Evolutionary conservation across 2,888 invertebrate genomes (phyloP), one percentile per base, ranked within the genome.

Genomic region (Sphecodes monilicornis): DNA sequence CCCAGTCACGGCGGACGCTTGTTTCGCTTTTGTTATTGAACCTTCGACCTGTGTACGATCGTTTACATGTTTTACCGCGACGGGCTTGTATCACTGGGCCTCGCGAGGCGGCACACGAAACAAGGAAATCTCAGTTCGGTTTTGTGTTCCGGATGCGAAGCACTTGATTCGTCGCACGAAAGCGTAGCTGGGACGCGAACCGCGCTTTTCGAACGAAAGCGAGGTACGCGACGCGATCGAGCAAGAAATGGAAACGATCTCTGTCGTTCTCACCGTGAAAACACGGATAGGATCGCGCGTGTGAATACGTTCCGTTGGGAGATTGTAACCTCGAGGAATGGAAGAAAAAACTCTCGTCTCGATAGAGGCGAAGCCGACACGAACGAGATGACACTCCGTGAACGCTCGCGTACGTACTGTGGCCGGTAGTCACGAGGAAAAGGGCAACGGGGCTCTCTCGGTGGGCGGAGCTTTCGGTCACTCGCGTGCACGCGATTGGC

Each of bases 361-460:
- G 43, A 41, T 26, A 70, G 54, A 36, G 41, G 32, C 66, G 54
- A 54, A 70, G 70, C 78, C 76, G 80, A 76, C 78, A 41, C 87
- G 80, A 76, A 79, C 88, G 87, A 91, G 91, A 93, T 89, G 87
- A 90, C 91, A 89, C 90, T 88, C 90, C 90, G 91, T 91, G 90
- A 90, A 91, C 93, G 93, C 89, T 94, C 93, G 93, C 93, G 90
- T 91, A 91, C 92, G 91, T 90, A 94, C 93, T 94, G 93, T 90
- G 92, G 90, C 85, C 84, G 92, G 91, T 85, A 90, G 92, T 91
- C 93, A 93, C 93, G 93, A 93, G 93, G 92, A 93, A 93, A 93
- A 92, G 92, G 92, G 92, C 91, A 93, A 89, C 91, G 92, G 89
- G 82, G 89, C 80, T 88, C 89, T 79, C 85, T 76, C 76, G 84